Evolutionary conservation across 2,113 vertebrate species (phyloP), one percentile per base, ranked within the genome.

Genomic region (Clarias gariepinus): DNA sequence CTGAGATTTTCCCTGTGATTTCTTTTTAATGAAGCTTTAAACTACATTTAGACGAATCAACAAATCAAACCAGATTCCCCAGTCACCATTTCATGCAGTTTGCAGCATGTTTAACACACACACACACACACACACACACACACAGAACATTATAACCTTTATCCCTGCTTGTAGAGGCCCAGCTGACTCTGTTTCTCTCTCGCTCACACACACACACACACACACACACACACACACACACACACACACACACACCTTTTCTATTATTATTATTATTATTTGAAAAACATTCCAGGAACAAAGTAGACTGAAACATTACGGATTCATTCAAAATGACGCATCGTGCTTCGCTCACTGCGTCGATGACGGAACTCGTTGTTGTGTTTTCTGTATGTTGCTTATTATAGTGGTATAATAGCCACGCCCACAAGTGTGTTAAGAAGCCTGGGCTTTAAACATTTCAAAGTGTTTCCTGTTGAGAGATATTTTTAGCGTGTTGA

Each of bases 71-170:
- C 86, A 87, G 71, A 28, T 73, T 77, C 86, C 81, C 0, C 52
- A 47, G 63, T 85, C 61, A 52, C 30, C 81, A 88, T 85, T 81
- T 88, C 87, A 88, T 60, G 86, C 64, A 78, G 61, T 30, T 80
- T 73, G 25, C 12, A 83, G 69, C n/a, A 52, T 5, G 47, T 76
- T 74, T 82, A 61, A 63, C 53, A 33, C 21, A 36, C 16, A 68
- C 11, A 74, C 64, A 81, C 21, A 81, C 30, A 52, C 21, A 71
- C 55, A 61, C 61, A 85, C 15, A 68, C 73, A 82, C 36, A 52
- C 68, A 52, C 66, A 86, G 52, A 80, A 41, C 41, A 41, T 41
- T 41, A 41, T 6, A 41, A 41, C 41, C 61, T 16, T 36, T 15
- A 53, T 58, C 18, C 18, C 41, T 41, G 41, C 41, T 41, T 41